Conservation (phyloP, 2,888 invertebrate species). For the Rhopalosiphum nymphaeae region DNA sequence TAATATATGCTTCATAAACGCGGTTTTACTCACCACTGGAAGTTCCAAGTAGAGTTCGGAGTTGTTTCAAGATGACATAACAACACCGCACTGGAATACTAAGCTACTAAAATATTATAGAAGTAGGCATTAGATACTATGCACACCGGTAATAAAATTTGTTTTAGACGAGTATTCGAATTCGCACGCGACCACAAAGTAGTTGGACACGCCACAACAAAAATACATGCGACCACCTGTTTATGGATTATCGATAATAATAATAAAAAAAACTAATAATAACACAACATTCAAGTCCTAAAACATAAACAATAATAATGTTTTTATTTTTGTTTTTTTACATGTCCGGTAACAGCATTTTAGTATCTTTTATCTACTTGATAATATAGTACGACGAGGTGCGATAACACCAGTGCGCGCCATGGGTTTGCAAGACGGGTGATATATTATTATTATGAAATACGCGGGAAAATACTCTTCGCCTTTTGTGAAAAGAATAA, state of each 20-base stretch:
- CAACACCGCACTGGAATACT: background rate
- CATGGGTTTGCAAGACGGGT: background rate
- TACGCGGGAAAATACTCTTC: background rate
- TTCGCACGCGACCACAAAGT: constrained; percentile 18
- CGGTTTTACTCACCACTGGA: constrained; percentile 7
- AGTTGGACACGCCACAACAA: background rate
- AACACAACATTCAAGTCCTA: background rate
- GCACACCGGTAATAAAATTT: background rate
- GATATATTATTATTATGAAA: background rate
- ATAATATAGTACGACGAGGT: background rate
- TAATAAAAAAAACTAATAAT: background rate
- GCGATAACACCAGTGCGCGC: constrained; percentile 21
- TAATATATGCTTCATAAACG: background rate
- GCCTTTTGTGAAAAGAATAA: background rate
- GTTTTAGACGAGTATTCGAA: background rate
- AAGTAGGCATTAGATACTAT: background rate
- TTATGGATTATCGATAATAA: background rate
- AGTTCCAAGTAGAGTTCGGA: background rate
- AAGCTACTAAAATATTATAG: background rate
- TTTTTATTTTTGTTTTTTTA: constrained; percentile 12
- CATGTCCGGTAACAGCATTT: background rate
- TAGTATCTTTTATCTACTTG: constrained; percentile 6
- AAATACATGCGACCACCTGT: constrained; percentile 50
- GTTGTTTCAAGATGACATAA: background rate
- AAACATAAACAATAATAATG: constrained; percentile 1